phyloP scores from a whole-genome alignment of 2,797 vertebrate genomes.

The Aplochiton taeniatus region DNA sequence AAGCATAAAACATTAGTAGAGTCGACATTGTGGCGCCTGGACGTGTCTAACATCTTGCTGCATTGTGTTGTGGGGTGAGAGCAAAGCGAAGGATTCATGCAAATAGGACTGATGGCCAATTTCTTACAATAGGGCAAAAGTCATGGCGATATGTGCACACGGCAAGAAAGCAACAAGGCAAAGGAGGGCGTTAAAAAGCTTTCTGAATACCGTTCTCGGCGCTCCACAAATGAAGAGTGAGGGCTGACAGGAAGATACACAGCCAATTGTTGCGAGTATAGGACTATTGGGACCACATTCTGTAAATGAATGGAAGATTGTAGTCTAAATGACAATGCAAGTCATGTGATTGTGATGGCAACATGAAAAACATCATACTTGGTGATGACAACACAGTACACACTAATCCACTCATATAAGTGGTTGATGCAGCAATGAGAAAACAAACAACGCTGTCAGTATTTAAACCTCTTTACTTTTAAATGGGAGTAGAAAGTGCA shows the following conservation, averaged over 20 bases:
- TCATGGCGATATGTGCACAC: constrained; percentile 34
- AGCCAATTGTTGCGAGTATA: too few relatives aligned
- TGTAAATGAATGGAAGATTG: constrained; percentile 23
- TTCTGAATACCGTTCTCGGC: constrained; percentile 34
- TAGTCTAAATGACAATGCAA: constrained; percentile 31
- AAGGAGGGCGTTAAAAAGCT: constrained; percentile 36
- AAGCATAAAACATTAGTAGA: constrained; percentile 47
- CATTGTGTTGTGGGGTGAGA: constrained; percentile 29
- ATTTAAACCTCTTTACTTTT: constrained; percentile 22
- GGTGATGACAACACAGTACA: too few relatives aligned
- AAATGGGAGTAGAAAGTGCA: constrained; percentile 56
- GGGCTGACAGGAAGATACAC: constrained; percentile 28
- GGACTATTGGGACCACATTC: not conserved
- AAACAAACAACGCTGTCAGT: constrained; percentile 11
- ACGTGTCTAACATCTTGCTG: constrained; percentile 42
- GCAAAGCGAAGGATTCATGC: constrained; percentile 43
- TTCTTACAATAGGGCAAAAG: constrained; percentile 22
- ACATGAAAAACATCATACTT: too few relatives aligned
- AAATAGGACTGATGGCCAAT: constrained; percentile 36
- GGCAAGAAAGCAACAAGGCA: constrained; percentile 36
- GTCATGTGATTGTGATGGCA: not conserved
- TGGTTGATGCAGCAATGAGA: not conserved
- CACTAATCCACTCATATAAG: too few relatives aligned
- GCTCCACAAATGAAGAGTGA: constrained; percentile 35
- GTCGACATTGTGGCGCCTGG: constrained; percentile 47